Base-by-base conservation (phyloP, 37 sponge, comb jelly and placozoan genomes). In the Halichondria panicea region DNA sequence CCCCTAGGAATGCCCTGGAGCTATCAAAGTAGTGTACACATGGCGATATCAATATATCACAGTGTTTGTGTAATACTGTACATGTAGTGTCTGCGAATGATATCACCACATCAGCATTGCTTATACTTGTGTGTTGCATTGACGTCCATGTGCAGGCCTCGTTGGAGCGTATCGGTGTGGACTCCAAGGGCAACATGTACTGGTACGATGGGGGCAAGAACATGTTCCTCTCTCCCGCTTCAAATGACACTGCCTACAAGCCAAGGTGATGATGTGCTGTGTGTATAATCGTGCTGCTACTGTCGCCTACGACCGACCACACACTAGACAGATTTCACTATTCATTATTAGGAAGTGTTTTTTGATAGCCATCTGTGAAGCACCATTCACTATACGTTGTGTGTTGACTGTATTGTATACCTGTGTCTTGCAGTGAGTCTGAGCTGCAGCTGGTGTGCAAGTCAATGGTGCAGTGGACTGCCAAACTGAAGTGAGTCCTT, bases 131-230 rank as follows among this genome's bases (percentile, higher is more conserved):
- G n/a, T n/a, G n/a, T n/a, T n/a, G n/a, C n/a, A n/a, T 69, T 37
- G 6, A 2, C 25, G 3, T 83, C n/a, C 52, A 8, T 64, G 40
- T 32, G 1, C 56, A 91, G 92, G 73, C 59, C 12, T 70, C 73
- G 15, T 59, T 87, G 34, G 87, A 92, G 53, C 53, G 45, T 31
- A 70, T 92, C 53, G 93, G 93, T 12, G 70, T 24, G 0, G 93
- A 92, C 66, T 82, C 87, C 8, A 68, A 82, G 33, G 81, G 81
- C 22, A 63, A 39, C 28, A 31, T 73, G 46, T 87, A 80, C 55
- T 87, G 88, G 88, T 92, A 86, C 52, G 81, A 87, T 71, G 88
- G 88, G 35, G 84, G 86, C 1, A 68, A 55, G 59, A 86, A 79
- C 32, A 63, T 86, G 59, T 86, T 60, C 74, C 69, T 44, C 33